Percentiles rank a stretch among this genome's conserved stretches.
phyloP scores from a whole-genome alignment of 2,888 invertebrate species.

The Ashinkailepas kermadecensis region DNA sequence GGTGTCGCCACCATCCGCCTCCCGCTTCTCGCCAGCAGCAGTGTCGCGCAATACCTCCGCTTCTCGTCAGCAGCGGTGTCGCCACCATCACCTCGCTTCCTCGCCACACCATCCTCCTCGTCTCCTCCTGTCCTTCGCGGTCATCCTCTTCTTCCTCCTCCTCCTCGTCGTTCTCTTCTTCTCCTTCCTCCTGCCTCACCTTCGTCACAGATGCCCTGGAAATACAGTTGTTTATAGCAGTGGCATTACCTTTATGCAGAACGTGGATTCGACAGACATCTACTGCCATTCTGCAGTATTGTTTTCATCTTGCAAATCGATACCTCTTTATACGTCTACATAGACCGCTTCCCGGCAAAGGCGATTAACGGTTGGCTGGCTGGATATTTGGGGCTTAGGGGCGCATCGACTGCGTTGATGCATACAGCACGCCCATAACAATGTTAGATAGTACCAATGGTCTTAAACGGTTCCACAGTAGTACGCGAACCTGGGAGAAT shows the following conservation, averaged over 20 bases:
- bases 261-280: not conserved
- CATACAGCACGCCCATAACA: too few species aligned
- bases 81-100: too few species aligned
- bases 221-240: not conserved
- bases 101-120: not conserved
- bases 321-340: not conserved
- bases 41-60: too few species aligned
- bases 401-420: too few species aligned
- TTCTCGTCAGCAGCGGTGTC: too few species aligned
- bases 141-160: not conserved
- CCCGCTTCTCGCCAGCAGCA: too few species aligned
- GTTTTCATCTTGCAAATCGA: not conserved
- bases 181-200: conserved; percentile 5
- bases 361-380: too few species aligned
- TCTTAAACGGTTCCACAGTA: too few species aligned
- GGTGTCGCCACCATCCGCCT: not conserved
- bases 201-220: not conserved
- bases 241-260: not conserved
- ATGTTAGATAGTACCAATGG: too few species aligned
- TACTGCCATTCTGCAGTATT: not conserved
- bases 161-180: not conserved
- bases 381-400: too few species aligned
- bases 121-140: not conserved
- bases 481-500: too few species aligned
- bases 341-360: too few species aligned